Conservation (phyloP, 2,888 invertebrate genomes). For the Muschampia staudingeri region DNA sequence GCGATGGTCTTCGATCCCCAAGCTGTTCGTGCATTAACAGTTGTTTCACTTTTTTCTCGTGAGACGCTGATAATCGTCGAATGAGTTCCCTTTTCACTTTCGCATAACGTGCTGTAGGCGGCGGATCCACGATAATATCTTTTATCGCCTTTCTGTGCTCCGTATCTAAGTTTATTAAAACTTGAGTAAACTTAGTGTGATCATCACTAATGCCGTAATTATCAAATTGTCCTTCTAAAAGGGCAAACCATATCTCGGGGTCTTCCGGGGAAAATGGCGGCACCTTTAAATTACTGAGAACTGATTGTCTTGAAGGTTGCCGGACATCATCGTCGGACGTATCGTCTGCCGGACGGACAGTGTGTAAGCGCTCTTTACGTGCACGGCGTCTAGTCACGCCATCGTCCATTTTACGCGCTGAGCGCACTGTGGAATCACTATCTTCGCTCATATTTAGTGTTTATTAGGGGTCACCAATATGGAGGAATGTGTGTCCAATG, state of each 20-base stretch:
- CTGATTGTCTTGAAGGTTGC: background rate
- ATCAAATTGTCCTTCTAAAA: slow-evolving; percentile 10
- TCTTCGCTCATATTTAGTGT: background rate
- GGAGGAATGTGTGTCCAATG: background rate
- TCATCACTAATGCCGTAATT: background rate
- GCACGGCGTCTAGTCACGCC: background rate
- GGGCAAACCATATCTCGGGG: slow-evolving; percentile 25
- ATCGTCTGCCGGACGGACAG: background rate
- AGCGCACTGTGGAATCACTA: background rate
- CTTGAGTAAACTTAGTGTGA: background rate
- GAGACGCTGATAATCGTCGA: background rate
- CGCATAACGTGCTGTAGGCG: background rate
- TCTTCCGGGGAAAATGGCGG: slow-evolving; percentile 24
- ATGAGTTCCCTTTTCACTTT: slow-evolving; percentile 22
- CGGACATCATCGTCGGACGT: background rate
- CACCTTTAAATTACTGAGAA: background rate
- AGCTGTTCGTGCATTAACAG: slow-evolving; percentile 25
- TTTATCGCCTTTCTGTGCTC: background rate
- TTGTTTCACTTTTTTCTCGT: slow-evolving; percentile 11
- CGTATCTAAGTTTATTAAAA: background rate
- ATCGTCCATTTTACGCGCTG: background rate
- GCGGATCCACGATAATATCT: slow-evolving; percentile 12
- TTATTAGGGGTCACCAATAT: background rate
- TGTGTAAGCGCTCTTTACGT: background rate
- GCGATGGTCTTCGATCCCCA: slow-evolving; percentile 13